Evolutionary conservation across 2,888 invertebrate species (phyloP).

Genomic region (Dolomedes plantarius): DNA sequence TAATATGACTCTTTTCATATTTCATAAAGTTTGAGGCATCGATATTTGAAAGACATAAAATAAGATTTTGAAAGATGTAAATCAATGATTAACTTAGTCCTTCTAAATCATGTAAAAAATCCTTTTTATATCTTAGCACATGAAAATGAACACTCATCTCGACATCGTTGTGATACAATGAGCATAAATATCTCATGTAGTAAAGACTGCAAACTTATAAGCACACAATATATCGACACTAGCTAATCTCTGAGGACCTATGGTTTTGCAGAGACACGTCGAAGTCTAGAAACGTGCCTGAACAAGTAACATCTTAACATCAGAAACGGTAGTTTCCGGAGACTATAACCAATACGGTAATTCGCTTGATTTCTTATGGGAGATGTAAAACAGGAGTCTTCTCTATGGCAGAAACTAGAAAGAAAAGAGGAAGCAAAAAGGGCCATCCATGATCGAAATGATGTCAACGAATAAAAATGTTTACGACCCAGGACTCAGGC

Average conservation of each 20-base stretch:
- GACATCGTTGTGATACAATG: background rate
- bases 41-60: no score
- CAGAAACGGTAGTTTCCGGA: slow-evolving; percentile 40
- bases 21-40: no score
- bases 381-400: slow-evolving; percentile 49
- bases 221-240: background rate
- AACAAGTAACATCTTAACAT: slow-evolving; percentile 57
- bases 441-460: slow-evolving; percentile 40
- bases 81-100: no score
- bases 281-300: slow-evolving; percentile 40
- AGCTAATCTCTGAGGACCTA: slow-evolving; percentile 28
- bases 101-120: no score
- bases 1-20: no score
- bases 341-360: slow-evolving; percentile 64
- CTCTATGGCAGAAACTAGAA: background rate
- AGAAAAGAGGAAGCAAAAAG: slow-evolving; percentile 13
- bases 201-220: background rate
- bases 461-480: slow-evolving; percentile 46
- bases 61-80: no score
- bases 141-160: no score
- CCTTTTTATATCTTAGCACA: no score
- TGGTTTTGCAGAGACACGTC: slow-evolving; percentile 20
- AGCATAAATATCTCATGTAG: background rate
- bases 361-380: slow-evolving; percentile 69
- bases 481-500: slow-evolving; percentile 40